These are phyloP conservation scores for Drosophila littoralis DNA, from an alignment of 1,140 invertebrate species.

Conservation along the genomic window DNA sequence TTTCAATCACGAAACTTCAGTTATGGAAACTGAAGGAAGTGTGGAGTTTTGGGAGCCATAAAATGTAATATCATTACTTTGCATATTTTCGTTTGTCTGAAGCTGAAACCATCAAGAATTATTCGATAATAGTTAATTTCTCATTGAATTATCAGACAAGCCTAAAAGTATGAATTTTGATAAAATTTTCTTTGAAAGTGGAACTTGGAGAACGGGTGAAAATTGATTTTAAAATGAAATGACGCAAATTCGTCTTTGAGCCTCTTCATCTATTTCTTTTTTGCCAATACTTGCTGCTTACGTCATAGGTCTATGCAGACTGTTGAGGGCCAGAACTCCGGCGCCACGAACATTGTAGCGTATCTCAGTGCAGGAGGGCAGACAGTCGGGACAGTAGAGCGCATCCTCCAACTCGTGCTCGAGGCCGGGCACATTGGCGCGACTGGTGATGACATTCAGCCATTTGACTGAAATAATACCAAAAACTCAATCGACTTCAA, in stretches of 20 bases:
- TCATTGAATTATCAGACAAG: background rate
- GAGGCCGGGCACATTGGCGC: slow-evolving; percentile 64
- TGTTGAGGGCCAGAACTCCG: slow-evolving; percentile 55
- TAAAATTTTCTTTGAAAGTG: background rate
- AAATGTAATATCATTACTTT: slow-evolving; percentile 3
- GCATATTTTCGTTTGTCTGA: background rate
- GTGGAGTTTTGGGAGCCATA: background rate
- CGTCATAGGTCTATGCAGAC: slow-evolving; percentile 31
- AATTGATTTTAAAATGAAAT: background rate
- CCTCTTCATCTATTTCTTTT: background rate
- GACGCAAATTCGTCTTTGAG: background rate
- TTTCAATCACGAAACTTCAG: slow-evolving; percentile 1
- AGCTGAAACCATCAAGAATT: background rate
- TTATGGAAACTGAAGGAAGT: slow-evolving; percentile 1
- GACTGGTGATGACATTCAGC: slow-evolving; percentile 80
- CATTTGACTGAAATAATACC: slow-evolving; percentile 73
- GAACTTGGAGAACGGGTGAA: background rate
- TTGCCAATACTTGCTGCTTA: slow-evolving; percentile 39
- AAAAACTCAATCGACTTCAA: background rate
- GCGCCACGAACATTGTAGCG: slow-evolving; percentile 65
- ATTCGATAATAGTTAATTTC: background rate
- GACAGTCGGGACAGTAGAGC: slow-evolving; percentile 77
- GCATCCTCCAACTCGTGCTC: slow-evolving; percentile 82
- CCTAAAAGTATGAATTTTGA: background rate
- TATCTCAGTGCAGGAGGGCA: slow-evolving; percentile 70